Percentiles rank a stretch among this genome's conserved stretches.
Conservation (phyloP, 1,140 invertebrate species). For the Frieseomelitta varia region DNA sequence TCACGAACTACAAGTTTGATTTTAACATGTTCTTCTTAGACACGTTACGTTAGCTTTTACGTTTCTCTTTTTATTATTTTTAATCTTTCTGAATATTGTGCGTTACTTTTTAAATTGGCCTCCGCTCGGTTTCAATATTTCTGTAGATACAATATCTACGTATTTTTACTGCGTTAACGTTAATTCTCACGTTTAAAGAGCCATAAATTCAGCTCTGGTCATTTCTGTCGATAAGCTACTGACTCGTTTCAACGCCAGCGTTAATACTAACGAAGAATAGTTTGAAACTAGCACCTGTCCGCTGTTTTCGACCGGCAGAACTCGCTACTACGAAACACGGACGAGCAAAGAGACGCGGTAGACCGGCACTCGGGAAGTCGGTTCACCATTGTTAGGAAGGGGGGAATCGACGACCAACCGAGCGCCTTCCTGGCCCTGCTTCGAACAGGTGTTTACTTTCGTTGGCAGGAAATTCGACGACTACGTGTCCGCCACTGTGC, state of each 20-base stretch:
- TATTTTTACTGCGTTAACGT: no score
- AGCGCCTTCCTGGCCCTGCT: conserved; percentile 48
- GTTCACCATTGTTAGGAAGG: conserved; percentile 56
- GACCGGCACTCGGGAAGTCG: conserved; percentile 59
- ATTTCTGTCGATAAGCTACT: background rate
- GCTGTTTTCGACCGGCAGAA: conserved; percentile 33
- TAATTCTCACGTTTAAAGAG: background rate
- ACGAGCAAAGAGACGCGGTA: conserved; percentile 42
- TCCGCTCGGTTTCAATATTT: no score
- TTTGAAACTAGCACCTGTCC: conserved; percentile 14
- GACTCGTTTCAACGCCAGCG: no score
- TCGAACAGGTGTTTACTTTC: conserved; percentile 64
- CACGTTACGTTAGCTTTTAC: no score
- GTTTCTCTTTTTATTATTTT: no score
- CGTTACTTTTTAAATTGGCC: no score
- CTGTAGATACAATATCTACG: no score
- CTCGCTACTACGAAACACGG: conserved; percentile 56
- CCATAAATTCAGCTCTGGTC: no score
- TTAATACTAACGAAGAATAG: background rate
- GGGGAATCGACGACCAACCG: conserved; percentile 58
- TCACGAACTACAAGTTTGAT: background rate
- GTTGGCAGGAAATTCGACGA: conserved; percentile 49
- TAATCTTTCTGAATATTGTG: no score
- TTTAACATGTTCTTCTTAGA: background rate
- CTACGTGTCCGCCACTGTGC: conserved; percentile 7